Percentiles rank a stretch among this genome's conserved stretches.
Conservation (phyloP, 2,797 vertebrate species). For the Lepus townsendii region DNA sequence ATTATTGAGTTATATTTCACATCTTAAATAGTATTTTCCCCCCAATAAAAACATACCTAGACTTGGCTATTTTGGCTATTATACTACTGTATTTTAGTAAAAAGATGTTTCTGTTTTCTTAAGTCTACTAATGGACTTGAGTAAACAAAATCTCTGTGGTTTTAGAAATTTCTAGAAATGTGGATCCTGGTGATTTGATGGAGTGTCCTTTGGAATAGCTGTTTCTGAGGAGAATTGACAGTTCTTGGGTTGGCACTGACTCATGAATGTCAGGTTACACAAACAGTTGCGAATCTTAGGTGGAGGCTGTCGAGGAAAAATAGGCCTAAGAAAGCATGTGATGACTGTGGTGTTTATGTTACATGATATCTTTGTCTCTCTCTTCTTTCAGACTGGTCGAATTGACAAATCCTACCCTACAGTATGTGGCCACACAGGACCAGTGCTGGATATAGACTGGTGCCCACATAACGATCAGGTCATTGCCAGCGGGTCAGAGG, state of each 20-base stretch:
- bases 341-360: neutral
- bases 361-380: neutral
- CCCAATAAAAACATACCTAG: neutral
- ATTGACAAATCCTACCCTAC: slow-evolving; percentile 98
- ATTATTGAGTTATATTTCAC: slow-evolving; percentile 27
- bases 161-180: slow-evolving; percentile 53
- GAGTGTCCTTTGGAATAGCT: neutral
- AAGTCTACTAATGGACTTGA: slow-evolving; percentile 31
- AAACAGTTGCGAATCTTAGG: neutral
- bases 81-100: slow-evolving; percentile 32
- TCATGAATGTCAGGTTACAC: neutral
- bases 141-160: slow-evolving; percentile 41
- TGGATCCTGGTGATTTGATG: slow-evolving; percentile 49
- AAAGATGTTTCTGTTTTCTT: slow-evolving; percentile 2
- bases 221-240: neutral
- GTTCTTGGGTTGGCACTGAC: neutral
- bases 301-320: neutral
- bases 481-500: slow-evolving; percentile 97
- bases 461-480: slow-evolving; percentile 98
- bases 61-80: neutral
- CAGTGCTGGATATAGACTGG: slow-evolving; percentile 98
- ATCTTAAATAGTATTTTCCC: slow-evolving; percentile 27
- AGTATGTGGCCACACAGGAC: slow-evolving; percentile 98
- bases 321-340: neutral
- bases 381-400: slow-evolving; percentile 92